Base-by-base conservation (phyloP, 2,888 invertebrate genomes). In the Athetis lepigone region DNA sequence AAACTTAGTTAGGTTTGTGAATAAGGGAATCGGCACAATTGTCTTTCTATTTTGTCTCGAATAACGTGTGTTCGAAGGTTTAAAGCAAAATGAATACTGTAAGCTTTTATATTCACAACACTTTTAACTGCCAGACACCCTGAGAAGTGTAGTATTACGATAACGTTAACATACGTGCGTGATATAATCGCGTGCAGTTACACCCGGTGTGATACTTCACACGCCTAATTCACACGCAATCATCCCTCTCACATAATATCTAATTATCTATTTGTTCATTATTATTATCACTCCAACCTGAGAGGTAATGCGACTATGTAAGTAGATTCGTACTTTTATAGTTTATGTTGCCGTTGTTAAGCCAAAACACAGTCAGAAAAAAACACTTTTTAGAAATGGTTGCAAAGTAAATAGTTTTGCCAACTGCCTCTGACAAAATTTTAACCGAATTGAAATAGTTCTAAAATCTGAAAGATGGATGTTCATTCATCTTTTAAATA, bases 141-240 rank as follows among this genome's bases (percentile, higher is more conserved):
- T 2, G 13, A 13, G 13, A 13, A 33, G 33, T 13, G 13, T 11
- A 13, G 1, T 43, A 57, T 54, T 29, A 57, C 33, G 51, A 56
- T 67, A 72, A 68, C 49, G 55, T 50, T n/a, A 52, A 62, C 21
- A 66, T 71, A 47, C 72, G 82, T 84, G 85, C 85, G 81, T 83
- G 81, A 27, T 72, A 64, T 36, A 67, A 88, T 93, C 84, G 94
- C 94, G 93, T 94, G 94, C 56, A 45, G 18, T 36, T 50, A 23
- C 72, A 66, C 66, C 92, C 79, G 92, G 89, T 93, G 94, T 79
- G 75, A 81, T 67, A 73, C 73, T 94, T 94, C 94, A 85, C 94
- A 94, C 93, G 92, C 81, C 76, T 63, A 56, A 66, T 63, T 69
- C 62, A 39, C 92, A 92, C 92, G 93, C 92, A 85, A 91, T 80